These are phyloP conservation scores for Platichthys flesus DNA, from an alignment of 2,113 vertebrate species.

Conservation along the genomic window DNA sequence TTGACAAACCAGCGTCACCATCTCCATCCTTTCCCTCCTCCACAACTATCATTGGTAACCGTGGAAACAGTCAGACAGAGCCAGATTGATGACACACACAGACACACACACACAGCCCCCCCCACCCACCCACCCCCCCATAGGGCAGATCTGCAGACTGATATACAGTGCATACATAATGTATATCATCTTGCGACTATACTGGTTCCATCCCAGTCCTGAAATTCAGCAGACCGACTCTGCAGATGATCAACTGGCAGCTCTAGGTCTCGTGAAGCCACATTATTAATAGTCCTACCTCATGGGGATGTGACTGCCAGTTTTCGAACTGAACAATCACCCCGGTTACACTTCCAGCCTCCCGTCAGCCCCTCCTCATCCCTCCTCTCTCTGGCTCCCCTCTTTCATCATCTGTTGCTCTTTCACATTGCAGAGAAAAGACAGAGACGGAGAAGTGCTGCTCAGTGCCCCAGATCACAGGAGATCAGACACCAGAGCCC, in stretches of 20 bases:
- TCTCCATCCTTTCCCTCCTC: slow-evolving; percentile 54
- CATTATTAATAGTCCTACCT: slow-evolving; percentile 40
- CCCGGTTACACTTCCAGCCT: slow-evolving; percentile 42
- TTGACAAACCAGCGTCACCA: slow-evolving; percentile 35
- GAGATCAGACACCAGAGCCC: slow-evolving; percentile 12
- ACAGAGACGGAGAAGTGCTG: slow-evolving; percentile 4
- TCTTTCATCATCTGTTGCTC: slow-evolving; percentile 27
- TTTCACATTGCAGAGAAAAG: slow-evolving; percentile 33
- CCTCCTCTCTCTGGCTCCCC: not conserved
- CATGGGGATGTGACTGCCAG: slow-evolving; percentile 38
- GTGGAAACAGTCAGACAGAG: slow-evolving; percentile 68
- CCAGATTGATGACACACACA: slow-evolving; percentile 54
- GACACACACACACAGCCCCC: slow-evolving; percentile 34
- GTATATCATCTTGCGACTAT: slow-evolving; percentile 25
- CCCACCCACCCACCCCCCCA: slow-evolving; percentile 44
- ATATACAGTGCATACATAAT: slow-evolving; percentile 46
- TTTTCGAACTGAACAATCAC: slow-evolving; percentile 47
- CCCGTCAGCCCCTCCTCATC: slow-evolving; percentile 27
- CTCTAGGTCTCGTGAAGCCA: slow-evolving; percentile 24
- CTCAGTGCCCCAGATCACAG: slow-evolving; percentile 15
- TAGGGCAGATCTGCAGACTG: slow-evolving; percentile 42
- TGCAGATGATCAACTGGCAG: slow-evolving; percentile 15
- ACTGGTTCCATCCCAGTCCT: slow-evolving; percentile 7
- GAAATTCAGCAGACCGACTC: slow-evolving; percentile 25
- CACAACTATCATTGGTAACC: slow-evolving; percentile 69